Base-by-base conservation (phyloP, 1,140 invertebrate species). In the Propsilocerus akamusi region DNA sequence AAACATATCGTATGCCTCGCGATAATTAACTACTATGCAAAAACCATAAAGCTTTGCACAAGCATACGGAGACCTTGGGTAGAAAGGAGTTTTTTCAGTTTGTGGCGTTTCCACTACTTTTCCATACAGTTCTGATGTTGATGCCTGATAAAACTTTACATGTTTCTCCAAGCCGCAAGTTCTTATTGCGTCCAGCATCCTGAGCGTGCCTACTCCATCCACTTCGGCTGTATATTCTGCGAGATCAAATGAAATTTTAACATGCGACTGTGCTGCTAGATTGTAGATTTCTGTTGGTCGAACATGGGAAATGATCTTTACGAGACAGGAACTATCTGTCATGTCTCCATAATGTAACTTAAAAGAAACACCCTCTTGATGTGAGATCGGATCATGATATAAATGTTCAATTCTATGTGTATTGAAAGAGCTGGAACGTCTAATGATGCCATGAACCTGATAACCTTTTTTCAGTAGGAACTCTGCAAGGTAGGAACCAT, bases 201-300 rank as follows among this genome's bases (percentile, higher is more conserved):
- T 72, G 5, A 99, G 71, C 0, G 94, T 97, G 10, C 97, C 97
- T n/a, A 99, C 76, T 5, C 86, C 97, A 70, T 99, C 95, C 8
- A 99, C 96, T 74, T 97, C 94, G 0, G 95, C 94, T 3, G 97
- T 99, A 59, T 99, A 99, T 70, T 99, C 96, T 57, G 91, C 94
- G 53, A 99, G 70, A 62, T 99, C 95, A 66, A 99, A 99, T 0
- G 72, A 76, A 54, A 98, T 94, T 74, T 98, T 99, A 6, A 99
- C 97, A 69, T 99, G 97, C 61, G 93, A 97, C 67, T 99, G 96
- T 2, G 97, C 97, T n/a, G 92, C 97, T 48, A 99, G 72, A 75
- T 99, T 99, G 63, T 99, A 99, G 54, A 99, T 88, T 71, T 99
- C 97, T 48, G 79, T 79, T 0, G 97, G 97, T 59, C 83, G 77